Base-by-base conservation (phyloP, 2,113 vertebrate species). In the Callocephalon fimbriatum region DNA sequence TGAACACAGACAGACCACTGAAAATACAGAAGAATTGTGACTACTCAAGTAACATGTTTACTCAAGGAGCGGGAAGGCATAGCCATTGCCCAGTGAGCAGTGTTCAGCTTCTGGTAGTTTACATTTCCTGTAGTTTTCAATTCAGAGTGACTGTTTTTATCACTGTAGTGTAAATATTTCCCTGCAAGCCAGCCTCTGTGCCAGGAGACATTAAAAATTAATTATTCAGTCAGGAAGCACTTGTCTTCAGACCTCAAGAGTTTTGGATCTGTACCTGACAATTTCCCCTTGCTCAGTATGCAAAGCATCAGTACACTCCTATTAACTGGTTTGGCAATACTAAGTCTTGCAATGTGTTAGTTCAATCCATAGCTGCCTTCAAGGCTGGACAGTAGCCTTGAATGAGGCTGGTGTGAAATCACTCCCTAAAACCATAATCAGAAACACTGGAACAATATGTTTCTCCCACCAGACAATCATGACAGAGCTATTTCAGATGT, bases 341-440 rank as follows among this genome's bases (percentile, higher is more conserved):
- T 78, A 91, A 81, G 62, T n/a, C 74, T 70, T 7, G 3, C 45
- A 85, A 29, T 0, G 4, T 17, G 2, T 71, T 76, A 78, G n/a
- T 42, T 93, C 83, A 47, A 37, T 91, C 95, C 50, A 35, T 58
- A 76, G 95, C 94, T 94, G 92, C 77, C 92, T 97, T 76, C 89
- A 97, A 98, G 98, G 96, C 78, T 37, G 48, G 82, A 95, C 88
- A 80, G 96, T 92, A 98, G 98, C 99, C 99, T 99, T 99, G 99
- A 99, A 91, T 94, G 91, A 96, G 68, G 66, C 93, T 66, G 6
- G 67, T 87, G 74, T 84, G 95, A 94, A 98, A 97, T 94, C 92
- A 98, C 97, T 98, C 98, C 98, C 98, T 97, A 97, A 96, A 95
- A 90, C 61, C 93, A 91, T 97, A 99, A 99, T 99, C 99, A 98